Base-by-base conservation (phyloP, 2,797 vertebrate genomes). In the Buceros bicornis region DNA sequence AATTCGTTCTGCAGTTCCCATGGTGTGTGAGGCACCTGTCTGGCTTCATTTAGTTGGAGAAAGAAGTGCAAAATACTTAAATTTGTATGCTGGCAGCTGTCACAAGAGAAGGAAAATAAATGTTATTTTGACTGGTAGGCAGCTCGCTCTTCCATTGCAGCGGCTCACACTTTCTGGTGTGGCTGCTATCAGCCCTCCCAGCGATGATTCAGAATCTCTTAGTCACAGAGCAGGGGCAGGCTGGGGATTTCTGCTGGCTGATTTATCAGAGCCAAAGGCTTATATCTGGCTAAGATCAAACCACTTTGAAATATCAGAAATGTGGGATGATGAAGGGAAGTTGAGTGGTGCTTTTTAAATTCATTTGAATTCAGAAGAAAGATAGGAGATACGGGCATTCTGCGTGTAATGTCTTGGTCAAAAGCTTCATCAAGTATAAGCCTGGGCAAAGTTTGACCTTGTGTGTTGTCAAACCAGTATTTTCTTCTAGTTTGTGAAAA, bases 131-230 rank as follows among this genome's bases (percentile, higher is more conserved):
- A 70, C 80, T 87, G 76, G 77, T 28, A 82, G 37, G 64, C 35
- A 84, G 51, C 45, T 89, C 3, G 5, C 73, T 92, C 53, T 67
- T 82, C 89, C 90, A 88, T 83, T 94, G 42, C 31, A 87, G 82
- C 0, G 10, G 43, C 48, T 90, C 64, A 43, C 4, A 11, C 35
- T 83, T 94, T 92, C 61, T 93, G 89, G 64, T 96, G 80, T 67
- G 66, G 76, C 85, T 96, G 66, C 84, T 94, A 80, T 80, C 69
- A 89, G 58, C 47, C 40, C 50, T 65, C 25, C 29, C 60, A 70
- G 64, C 56, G 87, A 69, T 91, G 93, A 94, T 66, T 94, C 91
- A 95, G 48, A 87, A 79, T 85, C 56, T 65, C 35, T 87, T 45
- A 72, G 83, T 85, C 60, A 91, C 53, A 8, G 53, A 35, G 70